A percentile compares a stretch with the other conserved stretches of the same genome.
Conservation (phyloP, 2,797 vertebrate species). For the Pseudomugil tenellus region DNA sequence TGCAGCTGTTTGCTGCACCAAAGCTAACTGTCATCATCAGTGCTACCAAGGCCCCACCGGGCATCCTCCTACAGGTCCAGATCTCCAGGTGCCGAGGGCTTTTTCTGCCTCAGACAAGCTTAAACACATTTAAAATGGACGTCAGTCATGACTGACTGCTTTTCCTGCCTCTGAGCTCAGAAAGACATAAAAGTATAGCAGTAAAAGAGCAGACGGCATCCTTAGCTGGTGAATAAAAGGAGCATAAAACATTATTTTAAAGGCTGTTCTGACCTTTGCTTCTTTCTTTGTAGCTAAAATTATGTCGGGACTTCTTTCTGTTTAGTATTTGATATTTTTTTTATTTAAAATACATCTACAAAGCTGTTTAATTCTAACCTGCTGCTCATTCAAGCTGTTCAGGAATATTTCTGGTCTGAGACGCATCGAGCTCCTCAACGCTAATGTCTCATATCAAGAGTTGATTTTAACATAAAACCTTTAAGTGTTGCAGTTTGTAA, state of each 20-base stretch:
- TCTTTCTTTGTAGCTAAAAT: not conserved
- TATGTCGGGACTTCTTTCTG: too few relatives aligned
- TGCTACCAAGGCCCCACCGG: not conserved
- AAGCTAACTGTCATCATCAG: not conserved
- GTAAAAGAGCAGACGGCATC: not conserved
- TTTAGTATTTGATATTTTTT: too few relatives aligned
- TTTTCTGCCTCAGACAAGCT: slow-evolving; percentile 14
- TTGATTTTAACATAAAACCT: too few relatives aligned
- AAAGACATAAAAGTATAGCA: not conserved
- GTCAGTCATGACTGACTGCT: slow-evolving; percentile 12
- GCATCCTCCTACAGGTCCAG: not conserved
- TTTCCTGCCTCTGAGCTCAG: not conserved
- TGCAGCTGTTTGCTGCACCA: not conserved
- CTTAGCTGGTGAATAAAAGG: not conserved
- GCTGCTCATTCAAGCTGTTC: too few relatives aligned
- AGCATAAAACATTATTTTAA: not conserved
- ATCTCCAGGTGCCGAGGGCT: not conserved
- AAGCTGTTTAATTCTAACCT: too few relatives aligned
- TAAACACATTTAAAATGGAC: not conserved
- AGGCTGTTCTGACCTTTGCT: not conserved
- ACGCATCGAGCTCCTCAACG: too few relatives aligned
- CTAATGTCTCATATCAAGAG: too few relatives aligned
- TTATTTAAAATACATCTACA: too few relatives aligned
- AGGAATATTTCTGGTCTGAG: too few relatives aligned
- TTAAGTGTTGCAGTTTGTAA: too few relatives aligned